Evolutionary conservation across 2,113 vertebrate species (phyloP), one percentile per base, ranked within the genome.

Genomic region (Jaculus jaculus): DNA sequence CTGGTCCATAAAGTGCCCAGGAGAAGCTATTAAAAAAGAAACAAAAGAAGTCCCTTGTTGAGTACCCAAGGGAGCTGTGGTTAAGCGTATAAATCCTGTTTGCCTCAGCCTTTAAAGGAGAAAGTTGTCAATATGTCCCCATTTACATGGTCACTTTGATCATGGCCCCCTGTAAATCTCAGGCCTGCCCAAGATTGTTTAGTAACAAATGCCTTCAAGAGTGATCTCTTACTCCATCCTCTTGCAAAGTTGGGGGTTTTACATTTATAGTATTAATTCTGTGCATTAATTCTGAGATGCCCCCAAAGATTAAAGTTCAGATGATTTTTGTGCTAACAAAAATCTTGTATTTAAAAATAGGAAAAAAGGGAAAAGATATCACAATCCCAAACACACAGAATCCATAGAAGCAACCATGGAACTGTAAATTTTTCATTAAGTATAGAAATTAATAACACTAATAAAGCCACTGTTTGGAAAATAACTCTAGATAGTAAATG

Each of bases 1-100:
- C 94, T 95, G 95, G 97, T 97, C 97, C 95, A 97, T 97, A 97
- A 97, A 97, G 95, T 97, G 92, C 80, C 93, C 91, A 97, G 97
- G 95, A 98, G 96, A 91, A 98, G 84, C 87, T 92, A 97, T 96
- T 97, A 97, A 97, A 97, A 96, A 60, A 84, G 93, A 98, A 97
- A 96, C 88, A 98, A 97, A 97, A 51, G 95, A 94, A 97, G 92
- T 96, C 75, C 86, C 92, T 97, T 90, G 89, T 92, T 96, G 95
- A 95, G 78, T 92, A 96, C 92, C 95, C 6, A 3, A 95, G 95
- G 91, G 95, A 97, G 39, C 54, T 91, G 39, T 92, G 66, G 47
- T 92, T 95, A 92, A 97, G 65, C 66, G 28, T 66, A 96, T 95
- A 96, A 94, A 95, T 98, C 93, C 96, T 77, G n/a, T 96, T 92